phyloP scores from a whole-genome alignment of 2,113 vertebrate genomes.

The Alligator mississippiensis region DNA sequence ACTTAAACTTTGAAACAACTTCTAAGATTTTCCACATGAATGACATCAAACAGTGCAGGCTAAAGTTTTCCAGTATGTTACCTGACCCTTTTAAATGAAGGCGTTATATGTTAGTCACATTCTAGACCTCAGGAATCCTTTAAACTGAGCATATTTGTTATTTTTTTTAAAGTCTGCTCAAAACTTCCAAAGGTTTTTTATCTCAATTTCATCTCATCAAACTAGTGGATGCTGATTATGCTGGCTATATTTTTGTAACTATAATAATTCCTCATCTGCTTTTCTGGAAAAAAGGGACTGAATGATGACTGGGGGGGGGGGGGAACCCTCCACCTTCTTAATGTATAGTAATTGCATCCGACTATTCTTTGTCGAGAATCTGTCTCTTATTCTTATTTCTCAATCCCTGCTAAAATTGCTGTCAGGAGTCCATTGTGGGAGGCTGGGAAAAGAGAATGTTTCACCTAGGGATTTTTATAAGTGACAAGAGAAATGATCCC shows the following conservation, averaged over 20 bases:
- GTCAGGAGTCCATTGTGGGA: not conserved
- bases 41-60: slow-evolving; percentile 46
- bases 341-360: not conserved
- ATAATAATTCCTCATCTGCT: not conserved
- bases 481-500: not conserved
- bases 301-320: not conserved
- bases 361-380: not conserved
- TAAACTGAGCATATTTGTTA: not conserved
- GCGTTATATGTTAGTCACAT: not conserved
- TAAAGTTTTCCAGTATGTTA: slow-evolving; percentile 59
- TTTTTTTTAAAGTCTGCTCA: not conserved
- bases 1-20: slow-evolving; percentile 55
- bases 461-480: not conserved
- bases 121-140: slow-evolving; percentile 39
- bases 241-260: not conserved
- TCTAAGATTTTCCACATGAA: slow-evolving; percentile 65
- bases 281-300: not conserved
- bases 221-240: not conserved
- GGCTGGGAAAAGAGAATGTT: not conserved
- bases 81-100: slow-evolving; percentile 33
- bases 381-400: not conserved
- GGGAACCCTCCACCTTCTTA: not conserved
- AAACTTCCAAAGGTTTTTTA: not conserved
- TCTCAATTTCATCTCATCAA: not conserved
- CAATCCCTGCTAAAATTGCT: not conserved